A percentile compares a stretch with the other conserved stretches of the same genome.
phyloP scores from a whole-genome alignment of 2,797 vertebrate genomes.

The Dromococcyx pavoninus region DNA sequence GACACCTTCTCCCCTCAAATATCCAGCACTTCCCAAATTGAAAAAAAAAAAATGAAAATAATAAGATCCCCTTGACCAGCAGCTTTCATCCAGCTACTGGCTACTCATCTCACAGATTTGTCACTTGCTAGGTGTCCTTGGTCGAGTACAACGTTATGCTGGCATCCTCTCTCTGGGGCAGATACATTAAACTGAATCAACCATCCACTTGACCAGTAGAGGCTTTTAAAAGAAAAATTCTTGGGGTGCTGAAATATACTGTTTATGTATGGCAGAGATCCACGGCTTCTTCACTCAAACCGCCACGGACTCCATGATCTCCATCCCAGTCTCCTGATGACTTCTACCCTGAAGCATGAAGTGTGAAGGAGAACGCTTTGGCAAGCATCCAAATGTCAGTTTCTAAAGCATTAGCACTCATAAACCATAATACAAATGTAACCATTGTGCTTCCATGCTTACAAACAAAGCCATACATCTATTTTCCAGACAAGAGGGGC shows the following conservation, averaged over 20 bases:
- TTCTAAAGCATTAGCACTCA: slow-evolving; percentile 55
- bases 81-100: not conserved
- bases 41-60: not conserved
- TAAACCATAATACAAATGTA: not conserved
- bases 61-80: not conserved
- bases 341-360: slow-evolving; percentile 47
- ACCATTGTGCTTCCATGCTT: slow-evolving; percentile 17
- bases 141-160: not conserved
- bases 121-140: not conserved
- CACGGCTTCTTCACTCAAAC: not conserved
- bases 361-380: slow-evolving; percentile 42
- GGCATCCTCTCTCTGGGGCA: not conserved
- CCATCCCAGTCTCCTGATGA: slow-evolving; percentile 22
- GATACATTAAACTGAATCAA: not conserved
- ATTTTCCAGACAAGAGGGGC: slow-evolving; percentile 43
- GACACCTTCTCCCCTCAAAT: not conserved
- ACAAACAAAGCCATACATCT: slow-evolving; percentile 13
- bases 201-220: not conserved
- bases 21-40: not conserved
- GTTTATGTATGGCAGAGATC: not conserved
- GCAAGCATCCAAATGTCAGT: not conserved
- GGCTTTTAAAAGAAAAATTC: slow-evolving; percentile 1
- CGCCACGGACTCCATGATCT: not conserved
- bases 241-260: not conserved
- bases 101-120: not conserved